Evolutionary conservation across 2,888 invertebrate genomes (phyloP), one percentile per base, ranked within the genome.

Genomic region (Leptura quadrifasciata): DNA sequence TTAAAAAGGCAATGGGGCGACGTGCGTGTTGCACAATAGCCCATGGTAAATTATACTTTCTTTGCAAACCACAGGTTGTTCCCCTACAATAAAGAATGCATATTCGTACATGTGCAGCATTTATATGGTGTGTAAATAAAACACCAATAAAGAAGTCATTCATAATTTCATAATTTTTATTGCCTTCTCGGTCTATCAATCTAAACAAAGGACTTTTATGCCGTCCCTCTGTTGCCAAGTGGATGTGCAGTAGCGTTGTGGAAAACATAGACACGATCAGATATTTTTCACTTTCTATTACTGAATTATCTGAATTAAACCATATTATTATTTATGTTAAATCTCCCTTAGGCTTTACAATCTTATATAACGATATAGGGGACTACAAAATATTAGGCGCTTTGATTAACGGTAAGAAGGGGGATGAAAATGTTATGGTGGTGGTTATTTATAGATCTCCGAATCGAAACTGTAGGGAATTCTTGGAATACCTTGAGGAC

Each of bases 21-120:
- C 67, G 72, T 72, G 75, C 75, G 75, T 75, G 75, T 72, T 68
- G 52, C 54, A 70, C 72, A 75, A 75, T 72, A 67, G 67, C 67
- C 64, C 72, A 75, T 55, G 75, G 75, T 75, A 75, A 75, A 75
- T 75, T 75, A 75, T 61, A 61, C 72, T 75, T 75, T 72, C 72
- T 75, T 75, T 75, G 71, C 71, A 55, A 72, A 75, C 67, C 72
- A 68, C 72, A 75, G 75, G 75, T 72, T 75, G 72, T 75, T 75
- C 75, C 67, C 72, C 72, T 67, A 72, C 61, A 67, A 69, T 58
- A 58, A 57, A 69, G 69, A 69, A 69, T 69, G 69, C 69, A 69
- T 69, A 69, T 69, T 69, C 69, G 69, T 69, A 69, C 69, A 69
- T 69, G 69, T 39, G 69, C 69, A 39, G 69, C 69, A 69, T 58